A percentile compares a stretch with the other conserved stretches of the same genome.
phyloP scores from a whole-genome alignment of 2,888 invertebrate species.

The Melangyna quadrimaculata region DNA sequence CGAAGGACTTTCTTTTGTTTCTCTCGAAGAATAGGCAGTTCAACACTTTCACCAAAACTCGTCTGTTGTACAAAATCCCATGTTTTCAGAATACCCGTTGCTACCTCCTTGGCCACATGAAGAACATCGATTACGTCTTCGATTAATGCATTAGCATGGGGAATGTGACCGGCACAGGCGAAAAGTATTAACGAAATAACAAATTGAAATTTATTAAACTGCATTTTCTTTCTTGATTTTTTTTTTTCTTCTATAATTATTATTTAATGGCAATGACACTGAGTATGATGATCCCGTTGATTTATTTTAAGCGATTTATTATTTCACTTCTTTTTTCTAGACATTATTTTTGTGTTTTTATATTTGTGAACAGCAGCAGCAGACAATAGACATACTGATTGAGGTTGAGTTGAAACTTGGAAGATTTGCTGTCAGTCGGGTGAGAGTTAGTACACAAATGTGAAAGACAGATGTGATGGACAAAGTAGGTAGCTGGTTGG shows the following conservation, averaged over 20 bases:
- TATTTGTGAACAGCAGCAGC: background rate
- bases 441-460: conserved; percentile 40
- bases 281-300: background rate
- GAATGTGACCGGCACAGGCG: conserved; percentile 70
- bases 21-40: conserved; percentile 84
- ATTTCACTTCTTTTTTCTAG: conserved; percentile 17
- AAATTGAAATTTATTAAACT: conserved; percentile 25
- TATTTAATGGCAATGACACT: conserved; percentile 39
- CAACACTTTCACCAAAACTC: conserved; percentile 82
- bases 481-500: background rate
- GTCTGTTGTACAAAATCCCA: conserved; percentile 85
- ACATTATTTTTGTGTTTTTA: conserved; percentile 8
- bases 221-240: conserved; percentile 35
- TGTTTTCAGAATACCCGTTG: conserved; percentile 83
- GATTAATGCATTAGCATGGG: conserved; percentile 80
- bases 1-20: conserved; percentile 85
- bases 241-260: background rate
- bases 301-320: conserved; percentile 23
- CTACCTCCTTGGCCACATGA: conserved; percentile 83
- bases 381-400: background rate
- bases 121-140: conserved; percentile 85
- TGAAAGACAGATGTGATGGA: background rate
- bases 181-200: conserved; percentile 12
- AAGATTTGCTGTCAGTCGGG: conserved; percentile 23
- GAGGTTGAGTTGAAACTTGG: background rate